Percentiles rank a stretch among this genome's conserved stretches.
Evolutionary conservation across 2,797 vertebrate species (phyloP).

Genomic region (Artibeus lituratus): DNA sequence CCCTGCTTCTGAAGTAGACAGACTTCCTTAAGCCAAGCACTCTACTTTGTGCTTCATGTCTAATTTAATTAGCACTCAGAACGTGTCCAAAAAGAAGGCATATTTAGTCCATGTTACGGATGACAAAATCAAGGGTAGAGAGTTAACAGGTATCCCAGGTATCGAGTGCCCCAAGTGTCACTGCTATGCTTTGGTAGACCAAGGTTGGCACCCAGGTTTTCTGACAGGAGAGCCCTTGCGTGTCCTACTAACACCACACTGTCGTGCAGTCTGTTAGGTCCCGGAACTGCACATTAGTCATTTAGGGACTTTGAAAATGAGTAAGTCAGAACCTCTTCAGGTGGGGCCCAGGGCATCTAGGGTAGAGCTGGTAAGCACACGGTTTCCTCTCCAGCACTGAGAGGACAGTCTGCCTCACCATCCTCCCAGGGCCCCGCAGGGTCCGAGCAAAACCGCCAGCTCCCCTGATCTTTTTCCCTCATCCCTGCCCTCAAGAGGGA

Average conservation of each 20-base stretch:
- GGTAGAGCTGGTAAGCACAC: neutral
- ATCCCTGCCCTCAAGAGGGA: neutral
- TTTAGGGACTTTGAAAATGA: neutral
- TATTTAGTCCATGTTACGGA: neutral
- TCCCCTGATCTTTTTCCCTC: neutral
- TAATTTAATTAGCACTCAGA: neutral
- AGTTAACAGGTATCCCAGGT: neutral
- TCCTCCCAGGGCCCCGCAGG: neutral
- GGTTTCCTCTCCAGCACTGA: neutral
- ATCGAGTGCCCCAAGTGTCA: neutral
- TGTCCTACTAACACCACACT: neutral
- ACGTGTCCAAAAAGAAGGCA: neutral
- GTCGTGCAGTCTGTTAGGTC: neutral
- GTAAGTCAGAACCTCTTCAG: neutral
- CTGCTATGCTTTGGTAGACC: neutral
- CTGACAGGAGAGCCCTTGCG: neutral
- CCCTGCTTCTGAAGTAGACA: neutral
- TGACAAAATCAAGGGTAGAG: neutral
- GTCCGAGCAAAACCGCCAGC: neutral
- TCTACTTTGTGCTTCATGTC: neutral
- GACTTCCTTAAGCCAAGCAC: neutral
- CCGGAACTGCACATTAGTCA: neutral
- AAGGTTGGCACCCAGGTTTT: neutral
- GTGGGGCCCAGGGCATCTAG: neutral
- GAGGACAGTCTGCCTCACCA: neutral